phyloP scores from a whole-genome alignment of 2,888 invertebrate species.

The Leucophenga maculata region DNA sequence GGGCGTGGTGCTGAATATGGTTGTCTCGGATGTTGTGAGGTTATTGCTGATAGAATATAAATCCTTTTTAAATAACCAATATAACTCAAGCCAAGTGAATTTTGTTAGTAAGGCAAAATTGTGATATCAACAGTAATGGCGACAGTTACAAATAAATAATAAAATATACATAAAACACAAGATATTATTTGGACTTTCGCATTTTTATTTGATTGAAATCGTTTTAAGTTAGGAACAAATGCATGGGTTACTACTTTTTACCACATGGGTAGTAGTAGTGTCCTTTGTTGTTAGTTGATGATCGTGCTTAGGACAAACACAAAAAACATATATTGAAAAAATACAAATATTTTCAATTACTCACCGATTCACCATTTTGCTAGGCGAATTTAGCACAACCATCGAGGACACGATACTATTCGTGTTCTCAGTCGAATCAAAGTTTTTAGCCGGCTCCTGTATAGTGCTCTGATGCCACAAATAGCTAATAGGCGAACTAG shows the following conservation, averaged over 20 bases:
- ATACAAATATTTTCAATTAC: slow-evolving; percentile 36
- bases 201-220: background rate
- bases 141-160: no score
- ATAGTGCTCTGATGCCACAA: slow-evolving; percentile 74
- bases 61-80: no score
- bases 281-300: background rate
- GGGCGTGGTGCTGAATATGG: slow-evolving; percentile 70
- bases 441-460: slow-evolving; percentile 69
- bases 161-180: background rate
- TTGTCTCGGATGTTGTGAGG: slow-evolving; percentile 69
- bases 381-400: slow-evolving; percentile 48
- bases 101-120: slow-evolving; percentile 1
- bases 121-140: background rate
- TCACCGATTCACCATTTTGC: slow-evolving; percentile 58
- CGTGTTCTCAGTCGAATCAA: slow-evolving; percentile 51
- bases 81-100: background rate
- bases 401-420: slow-evolving; percentile 36
- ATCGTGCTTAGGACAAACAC: background rate
- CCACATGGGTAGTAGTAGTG: background rate
- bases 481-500: slow-evolving; percentile 73
- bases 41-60: slow-evolving; percentile 52
- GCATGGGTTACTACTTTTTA: background rate
- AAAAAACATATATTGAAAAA: background rate
- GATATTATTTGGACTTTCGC: background rate
- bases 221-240: background rate